Evolutionary conservation across 2,113 vertebrate genomes (phyloP).

Genomic region (Heterotilapia buettikoferi): DNA sequence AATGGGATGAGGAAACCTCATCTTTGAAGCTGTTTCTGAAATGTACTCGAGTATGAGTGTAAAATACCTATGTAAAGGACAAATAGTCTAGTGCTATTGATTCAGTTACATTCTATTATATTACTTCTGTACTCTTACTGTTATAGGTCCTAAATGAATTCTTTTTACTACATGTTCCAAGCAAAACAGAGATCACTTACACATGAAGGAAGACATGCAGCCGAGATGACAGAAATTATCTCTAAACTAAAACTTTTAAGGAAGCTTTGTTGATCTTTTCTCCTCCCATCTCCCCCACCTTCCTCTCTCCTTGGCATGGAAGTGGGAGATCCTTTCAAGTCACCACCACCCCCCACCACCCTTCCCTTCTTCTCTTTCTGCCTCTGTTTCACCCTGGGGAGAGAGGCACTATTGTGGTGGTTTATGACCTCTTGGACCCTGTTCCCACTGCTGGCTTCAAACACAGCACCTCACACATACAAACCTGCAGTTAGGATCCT

Average conservation of each 20-base stretch:
- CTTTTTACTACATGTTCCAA: neutral
- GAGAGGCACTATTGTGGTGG: conserved; percentile 63
- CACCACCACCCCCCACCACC: neutral
- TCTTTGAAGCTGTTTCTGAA: neutral
- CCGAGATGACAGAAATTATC: neutral
- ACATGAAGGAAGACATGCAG: neutral
- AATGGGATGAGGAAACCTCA: neutral
- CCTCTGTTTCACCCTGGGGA: conserved; percentile 60
- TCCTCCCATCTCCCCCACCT: conserved; percentile 17
- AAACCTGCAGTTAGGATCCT: conserved; percentile 11
- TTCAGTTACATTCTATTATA: neutral
- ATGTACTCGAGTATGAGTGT: neutral
- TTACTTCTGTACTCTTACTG: neutral
- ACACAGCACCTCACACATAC: conserved; percentile 26
- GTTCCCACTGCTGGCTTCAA: conserved; percentile 20
- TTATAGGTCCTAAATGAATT: neutral
- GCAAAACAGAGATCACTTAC: neutral
- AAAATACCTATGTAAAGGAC: neutral
- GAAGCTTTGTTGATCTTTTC: conserved; percentile 40
- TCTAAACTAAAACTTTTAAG: conserved; percentile 21
- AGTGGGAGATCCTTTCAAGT: conserved; percentile 70
- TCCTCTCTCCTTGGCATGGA: conserved; percentile 46
- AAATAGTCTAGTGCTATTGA: neutral
- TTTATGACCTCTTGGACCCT: conserved; percentile 61
- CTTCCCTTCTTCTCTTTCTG: conserved; percentile 34